phyloP scores from a whole-genome alignment of 2,797 vertebrate genomes.

The Melanotaenia pygmaea region DNA sequence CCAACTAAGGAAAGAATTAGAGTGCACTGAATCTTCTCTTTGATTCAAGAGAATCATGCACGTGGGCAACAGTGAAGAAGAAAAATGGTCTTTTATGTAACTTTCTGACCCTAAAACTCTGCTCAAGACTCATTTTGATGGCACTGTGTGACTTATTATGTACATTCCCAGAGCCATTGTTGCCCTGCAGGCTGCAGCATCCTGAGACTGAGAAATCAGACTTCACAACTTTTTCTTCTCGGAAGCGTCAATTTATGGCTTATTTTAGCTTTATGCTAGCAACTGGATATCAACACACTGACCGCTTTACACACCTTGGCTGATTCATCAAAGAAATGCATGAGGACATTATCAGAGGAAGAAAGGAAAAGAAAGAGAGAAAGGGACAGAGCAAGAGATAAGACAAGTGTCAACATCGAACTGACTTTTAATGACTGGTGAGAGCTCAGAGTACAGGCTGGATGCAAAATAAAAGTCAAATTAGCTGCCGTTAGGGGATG shows the following conservation, averaged over 20 bases:
- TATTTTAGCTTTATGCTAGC: background rate
- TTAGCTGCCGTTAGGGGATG: no score
- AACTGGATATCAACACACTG: background rate
- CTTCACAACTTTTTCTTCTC: background rate
- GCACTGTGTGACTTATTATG: no score
- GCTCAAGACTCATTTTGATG: no score
- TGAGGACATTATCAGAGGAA: background rate
- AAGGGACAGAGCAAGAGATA: background rate
- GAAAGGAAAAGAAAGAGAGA: background rate
- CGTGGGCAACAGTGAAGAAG: background rate
- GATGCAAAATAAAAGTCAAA: no score
- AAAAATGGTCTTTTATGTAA: background rate
- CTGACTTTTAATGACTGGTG: no score
- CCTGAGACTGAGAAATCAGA: background rate
- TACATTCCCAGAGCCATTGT: background rate
- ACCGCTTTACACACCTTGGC: no score
- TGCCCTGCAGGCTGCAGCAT: background rate
- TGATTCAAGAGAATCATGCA: no score
- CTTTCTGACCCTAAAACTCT: background rate
- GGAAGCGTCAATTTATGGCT: background rate
- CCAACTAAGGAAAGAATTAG: background rate
- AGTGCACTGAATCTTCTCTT: background rate
- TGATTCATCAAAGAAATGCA: background rate
- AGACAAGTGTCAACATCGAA: no score
- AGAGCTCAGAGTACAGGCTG: no score